Base-by-base conservation (phyloP, 1,140 invertebrate genomes). In the Drosophila guanche region DNA sequence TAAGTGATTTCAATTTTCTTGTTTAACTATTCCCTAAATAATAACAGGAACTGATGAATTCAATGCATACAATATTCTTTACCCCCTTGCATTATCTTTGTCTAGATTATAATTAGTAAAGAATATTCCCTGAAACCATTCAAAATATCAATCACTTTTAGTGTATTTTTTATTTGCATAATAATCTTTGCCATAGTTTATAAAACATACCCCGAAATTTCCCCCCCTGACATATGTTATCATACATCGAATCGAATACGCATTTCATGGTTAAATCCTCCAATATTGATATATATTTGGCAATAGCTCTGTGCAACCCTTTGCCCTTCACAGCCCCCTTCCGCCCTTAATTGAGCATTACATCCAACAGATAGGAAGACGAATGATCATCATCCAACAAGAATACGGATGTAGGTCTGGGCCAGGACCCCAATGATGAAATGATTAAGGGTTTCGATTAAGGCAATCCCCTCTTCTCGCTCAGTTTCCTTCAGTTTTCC, bases 361-460 rank as follows among this genome's bases (percentile, higher is more conserved):
- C 12, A 47, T 23, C 37, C 48, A 42, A 67, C 42, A 67, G 55
- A 67, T 68, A 43, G 48, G 41, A 57, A 52, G 52, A 22, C 42
- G 55, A 23, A 68, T 68, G 50, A 68, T 68, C 33, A 33, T 33
- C 29, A 10, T 10, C 29, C 29, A 3, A 33, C 8, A 33, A 10
- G 33, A 10, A 37, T 12, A 4, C 33, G 33, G 33, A 41, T 67
- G 46, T 54, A 45, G 12, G 40, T 54, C 27, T 25, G 6, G 16
- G 59, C 63, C 46, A 41, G 63, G 62, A 63, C 29, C 47, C n/a
- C 37, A 67, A 61, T 61, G 57, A 73, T 79, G 46, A 60, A 79
- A 73, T 63, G 57, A 57, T 69, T 78, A 70, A 60, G 76, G 55
- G 41, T 53, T 66, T 72, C 45, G 54, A 52, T 62, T 41, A n/a